Percentiles rank a stretch among this genome's conserved stretches.
Conservation (phyloP, 2,113 vertebrate genomes). For the Arizona elegans region DNA sequence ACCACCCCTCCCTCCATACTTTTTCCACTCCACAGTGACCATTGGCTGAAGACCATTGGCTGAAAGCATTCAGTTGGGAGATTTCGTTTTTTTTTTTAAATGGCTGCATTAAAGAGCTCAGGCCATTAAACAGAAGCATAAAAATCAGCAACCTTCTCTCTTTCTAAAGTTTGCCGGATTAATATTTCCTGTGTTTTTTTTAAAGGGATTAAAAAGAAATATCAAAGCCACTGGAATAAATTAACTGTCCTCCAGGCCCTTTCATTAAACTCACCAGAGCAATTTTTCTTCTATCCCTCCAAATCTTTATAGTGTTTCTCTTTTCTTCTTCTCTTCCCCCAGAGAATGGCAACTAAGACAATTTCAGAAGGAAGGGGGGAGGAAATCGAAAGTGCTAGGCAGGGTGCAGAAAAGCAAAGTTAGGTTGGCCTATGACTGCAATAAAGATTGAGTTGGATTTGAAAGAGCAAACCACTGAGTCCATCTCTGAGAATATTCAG, state of each 20-base stretch:
- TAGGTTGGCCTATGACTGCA: neutral
- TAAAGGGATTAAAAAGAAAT: neutral
- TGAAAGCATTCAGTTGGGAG: constrained; percentile 38
- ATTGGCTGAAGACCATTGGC: constrained; percentile 29
- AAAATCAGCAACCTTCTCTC: neutral
- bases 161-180: neutral
- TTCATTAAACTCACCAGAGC: neutral
- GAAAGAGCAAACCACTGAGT: neutral
- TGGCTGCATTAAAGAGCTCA: constrained; percentile 30
- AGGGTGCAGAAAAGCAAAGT: constrained; percentile 11
- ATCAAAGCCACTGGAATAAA: neutral
- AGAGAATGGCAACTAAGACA: neutral
- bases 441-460: neutral
- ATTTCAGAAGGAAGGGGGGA: constrained; percentile 28
- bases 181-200: neutral
- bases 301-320: neutral
- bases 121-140: constrained; percentile 24
- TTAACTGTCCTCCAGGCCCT: neutral
- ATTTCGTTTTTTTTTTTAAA: constrained; percentile 45
- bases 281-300: neutral
- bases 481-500: neutral
- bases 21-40: constrained; percentile 15
- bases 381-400: constrained; percentile 26
- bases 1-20: neutral
- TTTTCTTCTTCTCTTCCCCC: neutral